Conservation (phyloP, 1,140 invertebrate genomes). For the Aphaenogaster rudis region DNA sequence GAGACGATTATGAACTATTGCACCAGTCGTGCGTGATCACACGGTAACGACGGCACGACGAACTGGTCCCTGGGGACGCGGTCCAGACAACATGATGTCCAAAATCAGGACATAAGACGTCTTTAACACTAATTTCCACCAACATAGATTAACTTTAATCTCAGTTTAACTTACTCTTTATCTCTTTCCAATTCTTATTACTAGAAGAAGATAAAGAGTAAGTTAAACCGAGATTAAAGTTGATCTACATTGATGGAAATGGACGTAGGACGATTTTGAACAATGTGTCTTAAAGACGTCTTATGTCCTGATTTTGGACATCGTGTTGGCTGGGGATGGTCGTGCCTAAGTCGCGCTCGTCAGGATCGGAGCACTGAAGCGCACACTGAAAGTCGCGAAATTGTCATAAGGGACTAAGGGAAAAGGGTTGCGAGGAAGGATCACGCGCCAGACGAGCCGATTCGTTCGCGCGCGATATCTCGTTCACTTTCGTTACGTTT, state of each 20-base stretch:
- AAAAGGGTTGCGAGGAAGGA: neutral
- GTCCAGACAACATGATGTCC: no score
- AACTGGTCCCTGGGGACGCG: neutral
- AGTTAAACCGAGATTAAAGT: no score
- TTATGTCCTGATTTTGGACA: no score
- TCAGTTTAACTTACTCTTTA: no score
- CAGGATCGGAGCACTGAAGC: constrained; percentile 1
- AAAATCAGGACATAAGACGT: no score
- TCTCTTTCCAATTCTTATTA: no score
- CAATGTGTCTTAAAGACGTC: no score
- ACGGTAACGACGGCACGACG: constrained; percentile 60
- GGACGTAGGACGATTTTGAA: no score
- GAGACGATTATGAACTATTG: constrained; percentile 58
- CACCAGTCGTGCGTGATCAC: constrained; percentile 66
- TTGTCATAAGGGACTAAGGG: constrained; percentile 14
- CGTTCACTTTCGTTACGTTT: constrained; percentile 45
- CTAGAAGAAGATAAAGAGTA: no score
- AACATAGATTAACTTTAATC: no score
- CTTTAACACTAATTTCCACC: no score
- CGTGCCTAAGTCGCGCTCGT: constrained; percentile 23
- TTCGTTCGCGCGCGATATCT: constrained; percentile 8
- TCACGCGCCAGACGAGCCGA: neutral
- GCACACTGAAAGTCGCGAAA: constrained; percentile 1
- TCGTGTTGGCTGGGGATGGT: neutral
- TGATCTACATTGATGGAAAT: no score